Base-by-base conservation (phyloP, 1,140 invertebrate genomes). In the Brachionus calyciflorus region DNA sequence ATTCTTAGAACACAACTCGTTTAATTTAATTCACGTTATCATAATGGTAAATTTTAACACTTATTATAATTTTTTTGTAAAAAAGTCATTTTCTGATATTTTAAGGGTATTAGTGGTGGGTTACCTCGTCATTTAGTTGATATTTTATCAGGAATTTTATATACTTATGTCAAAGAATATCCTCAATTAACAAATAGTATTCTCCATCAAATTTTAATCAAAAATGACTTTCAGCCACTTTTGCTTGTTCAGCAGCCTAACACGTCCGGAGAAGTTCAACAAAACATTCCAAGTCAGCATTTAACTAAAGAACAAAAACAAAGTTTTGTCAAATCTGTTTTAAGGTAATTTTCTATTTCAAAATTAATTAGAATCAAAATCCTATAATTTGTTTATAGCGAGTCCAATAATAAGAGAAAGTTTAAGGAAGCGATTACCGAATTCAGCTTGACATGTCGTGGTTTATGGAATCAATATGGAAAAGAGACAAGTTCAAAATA, bases 71-170 rank as follows among this genome's bases (percentile, higher is more conserved):
- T 65, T 40, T 24, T 40, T 40, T 24, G 1, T 28, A 5, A 37
- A 63, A 63, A 4, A 17, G 3, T 7, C 33, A 10, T 28, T 44
- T 24, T 30, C 28, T 49, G 19, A 30, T 3, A n/a, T 46, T 24
- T 63, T 1, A 48, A 73, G 69, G 69, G 69, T 21, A 73, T 73
- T 26, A 73, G 69, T 9, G 69, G 69, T 30, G 69, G 46, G 19
- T 41, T 73, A 41, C 69, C 69, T n/a, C 44, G 69, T 26, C 69
- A 73, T 49, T 73, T 73, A 41, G 69, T 73, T 10, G 69, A 73
- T 24, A 73, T 73, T 21, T 14, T 73, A 24, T 49, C 69, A 33
- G 69, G 69, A 33, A 41, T 55, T 40, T 73, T 73, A 28, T 51
- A 51, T 14, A 51, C 40, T 28, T 73, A 51, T 55, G 46, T 73